A percentile compares a stretch with the other conserved stretches of the same genome.
Evolutionary conservation across 2,113 vertebrate genomes (phyloP).

Genomic region (Hippocampus abdominalis): DNA sequence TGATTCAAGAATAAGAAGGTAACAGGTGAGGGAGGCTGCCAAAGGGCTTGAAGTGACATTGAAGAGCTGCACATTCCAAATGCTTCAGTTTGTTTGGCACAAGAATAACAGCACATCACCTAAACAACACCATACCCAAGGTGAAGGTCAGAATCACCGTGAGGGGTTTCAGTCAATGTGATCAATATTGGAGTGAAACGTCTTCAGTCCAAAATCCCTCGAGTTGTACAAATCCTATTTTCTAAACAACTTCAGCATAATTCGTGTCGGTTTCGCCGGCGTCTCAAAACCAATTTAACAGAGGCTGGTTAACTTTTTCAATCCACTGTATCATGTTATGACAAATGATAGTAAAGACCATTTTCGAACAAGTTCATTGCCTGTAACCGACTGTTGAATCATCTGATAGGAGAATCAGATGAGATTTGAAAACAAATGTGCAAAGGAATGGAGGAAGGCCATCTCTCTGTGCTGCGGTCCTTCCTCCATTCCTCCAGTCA

Average conservation of each 20-base stretch:
- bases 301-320: background rate
- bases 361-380: slow-evolving; percentile 3
- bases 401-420: slow-evolving; percentile 13
- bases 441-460: slow-evolving; percentile 11
- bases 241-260: background rate
- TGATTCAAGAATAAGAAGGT: background rate
- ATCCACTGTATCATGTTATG: slow-evolving; percentile 10
- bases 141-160: background rate
- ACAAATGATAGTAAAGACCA: background rate
- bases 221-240: background rate
- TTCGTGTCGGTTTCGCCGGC: background rate
- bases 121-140: background rate
- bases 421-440: slow-evolving; percentile 11
- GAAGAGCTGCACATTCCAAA: too few relatives aligned
- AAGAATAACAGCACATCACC: background rate
- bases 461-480: background rate
- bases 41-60: too few relatives aligned
- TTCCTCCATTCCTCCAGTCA: slow-evolving; percentile 19
- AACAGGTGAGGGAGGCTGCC: too few relatives aligned
- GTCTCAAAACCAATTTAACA: background rate
- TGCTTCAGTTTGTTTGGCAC: background rate
- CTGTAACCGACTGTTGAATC: slow-evolving; percentile 12
- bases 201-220: background rate
- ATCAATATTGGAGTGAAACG: background rate
- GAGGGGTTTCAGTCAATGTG: background rate